phyloP scores from a whole-genome alignment of 2,113 vertebrate species.

The Amphiprion ocellaris region DNA sequence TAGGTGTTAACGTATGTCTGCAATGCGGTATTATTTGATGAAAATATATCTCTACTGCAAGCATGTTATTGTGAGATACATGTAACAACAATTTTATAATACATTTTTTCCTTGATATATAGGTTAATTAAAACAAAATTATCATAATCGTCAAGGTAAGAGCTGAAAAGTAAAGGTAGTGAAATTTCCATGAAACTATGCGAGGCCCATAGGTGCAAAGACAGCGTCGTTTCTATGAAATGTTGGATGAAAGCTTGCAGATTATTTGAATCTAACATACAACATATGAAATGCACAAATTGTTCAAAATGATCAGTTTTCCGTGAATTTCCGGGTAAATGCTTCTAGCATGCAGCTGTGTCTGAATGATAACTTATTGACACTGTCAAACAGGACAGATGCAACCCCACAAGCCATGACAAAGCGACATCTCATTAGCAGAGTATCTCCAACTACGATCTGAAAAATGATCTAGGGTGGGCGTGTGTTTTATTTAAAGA shows the following conservation, averaged over 20 bases:
- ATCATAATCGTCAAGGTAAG: no score
- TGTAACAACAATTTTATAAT: no score
- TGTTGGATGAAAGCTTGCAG: not conserved
- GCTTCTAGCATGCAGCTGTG: not conserved
- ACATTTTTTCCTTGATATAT: no score
- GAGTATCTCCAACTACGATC: not conserved
- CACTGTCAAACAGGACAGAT: conserved; percentile 3
- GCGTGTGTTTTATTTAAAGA: not conserved
- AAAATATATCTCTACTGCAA: no score
- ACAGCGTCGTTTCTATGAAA: not conserved
- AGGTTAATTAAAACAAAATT: no score
- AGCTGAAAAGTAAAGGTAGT: no score
- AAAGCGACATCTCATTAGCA: not conserved
- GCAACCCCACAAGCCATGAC: not conserved
- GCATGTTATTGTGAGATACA: no score
- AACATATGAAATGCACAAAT: not conserved
- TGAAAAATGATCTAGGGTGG: not conserved
- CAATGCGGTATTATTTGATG: no score
- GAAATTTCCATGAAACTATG: no score
- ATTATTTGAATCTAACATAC: not conserved
- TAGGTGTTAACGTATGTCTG: no score
- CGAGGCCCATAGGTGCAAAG: no score
- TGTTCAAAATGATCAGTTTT: no score
- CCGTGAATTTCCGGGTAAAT: not conserved
- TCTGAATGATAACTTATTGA: not conserved